A percentile compares a stretch with the other conserved stretches of the same genome.
Evolutionary conservation across 2,888 invertebrate species (phyloP).

Genomic region (Kryphioiulus occultus): DNA sequence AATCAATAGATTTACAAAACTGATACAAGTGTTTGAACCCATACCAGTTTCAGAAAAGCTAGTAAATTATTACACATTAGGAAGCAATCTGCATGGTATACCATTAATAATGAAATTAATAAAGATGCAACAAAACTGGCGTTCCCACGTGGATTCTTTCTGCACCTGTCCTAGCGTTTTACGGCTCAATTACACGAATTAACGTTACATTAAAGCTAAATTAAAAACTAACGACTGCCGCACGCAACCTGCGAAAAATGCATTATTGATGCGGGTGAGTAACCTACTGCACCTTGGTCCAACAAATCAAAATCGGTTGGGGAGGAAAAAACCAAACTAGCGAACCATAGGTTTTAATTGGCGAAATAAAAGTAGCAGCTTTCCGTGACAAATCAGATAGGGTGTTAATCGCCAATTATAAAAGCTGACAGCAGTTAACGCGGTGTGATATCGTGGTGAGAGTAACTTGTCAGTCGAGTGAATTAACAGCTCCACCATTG

Average conservation of each 20-base stretch:
- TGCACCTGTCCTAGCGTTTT: background rate
- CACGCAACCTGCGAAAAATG: background rate
- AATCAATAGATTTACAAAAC: too few species aligned
- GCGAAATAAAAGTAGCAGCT: background rate
- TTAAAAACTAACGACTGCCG: background rate
- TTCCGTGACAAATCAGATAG: constrained; percentile 7
- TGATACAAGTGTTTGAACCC: too few species aligned
- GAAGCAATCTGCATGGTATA: too few species aligned
- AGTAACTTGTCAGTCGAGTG: constrained; percentile 25
- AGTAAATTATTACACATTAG: too few species aligned
- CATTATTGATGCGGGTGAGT: constrained; percentile 8
- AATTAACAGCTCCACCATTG: background rate
- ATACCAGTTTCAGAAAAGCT: too few species aligned
- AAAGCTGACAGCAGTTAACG: background rate
- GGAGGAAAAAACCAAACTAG: background rate
- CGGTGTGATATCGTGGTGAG: constrained; percentile 20
- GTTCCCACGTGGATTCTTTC: background rate
- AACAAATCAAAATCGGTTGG: background rate
- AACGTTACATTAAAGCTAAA: background rate
- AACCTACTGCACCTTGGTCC: constrained; percentile 1
- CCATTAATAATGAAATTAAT: too few species aligned
- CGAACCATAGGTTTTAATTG: background rate
- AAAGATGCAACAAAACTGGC: too few species aligned
- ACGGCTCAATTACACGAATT: constrained; percentile 8
- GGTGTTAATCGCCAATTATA: constrained; percentile 26